Percentiles rank a stretch among this genome's conserved stretches.
Evolutionary conservation across 2,797 vertebrate genomes (phyloP).

Genomic region (Cygnus olor): DNA sequence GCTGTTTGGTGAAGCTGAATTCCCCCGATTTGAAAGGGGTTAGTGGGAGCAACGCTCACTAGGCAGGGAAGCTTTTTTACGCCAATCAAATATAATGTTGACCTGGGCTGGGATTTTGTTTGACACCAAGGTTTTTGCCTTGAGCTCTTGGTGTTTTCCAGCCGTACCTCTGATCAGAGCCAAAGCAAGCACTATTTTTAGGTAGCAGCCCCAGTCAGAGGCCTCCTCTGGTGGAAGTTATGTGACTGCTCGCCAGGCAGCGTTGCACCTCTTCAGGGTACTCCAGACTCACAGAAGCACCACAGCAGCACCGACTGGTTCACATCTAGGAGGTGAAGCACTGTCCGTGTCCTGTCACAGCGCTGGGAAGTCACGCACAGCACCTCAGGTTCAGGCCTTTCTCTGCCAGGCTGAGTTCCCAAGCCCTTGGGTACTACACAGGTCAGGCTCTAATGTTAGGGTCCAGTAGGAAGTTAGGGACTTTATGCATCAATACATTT

Average conservation of each 20-base stretch:
- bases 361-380: background rate
- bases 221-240: rapidly evolving
- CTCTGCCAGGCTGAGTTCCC: background rate
- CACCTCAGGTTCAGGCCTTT: rapidly evolving
- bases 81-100: rapidly evolving
- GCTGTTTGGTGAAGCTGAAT: background rate
- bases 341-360: background rate
- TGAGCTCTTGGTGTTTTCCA: background rate
- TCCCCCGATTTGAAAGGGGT: rapidly evolving
- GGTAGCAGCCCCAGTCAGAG: background rate
- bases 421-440: background rate
- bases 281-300: rapidly evolving
- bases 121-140: background rate
- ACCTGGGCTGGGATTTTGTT: background rate
- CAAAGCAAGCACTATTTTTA: background rate
- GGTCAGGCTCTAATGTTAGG: too few species aligned
- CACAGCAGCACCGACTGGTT: rapidly evolving
- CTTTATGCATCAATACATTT: background rate
- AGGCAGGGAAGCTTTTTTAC: background rate
- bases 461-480: background rate
- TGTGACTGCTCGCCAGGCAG: rapidly evolving
- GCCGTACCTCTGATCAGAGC: rapidly evolving
- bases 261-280: rapidly evolving
- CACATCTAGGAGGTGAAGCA: rapidly evolving
- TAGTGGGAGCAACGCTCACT: rapidly evolving